Base-by-base conservation (phyloP, 1,140 invertebrate species). In the Drosophila melanica region DNA sequence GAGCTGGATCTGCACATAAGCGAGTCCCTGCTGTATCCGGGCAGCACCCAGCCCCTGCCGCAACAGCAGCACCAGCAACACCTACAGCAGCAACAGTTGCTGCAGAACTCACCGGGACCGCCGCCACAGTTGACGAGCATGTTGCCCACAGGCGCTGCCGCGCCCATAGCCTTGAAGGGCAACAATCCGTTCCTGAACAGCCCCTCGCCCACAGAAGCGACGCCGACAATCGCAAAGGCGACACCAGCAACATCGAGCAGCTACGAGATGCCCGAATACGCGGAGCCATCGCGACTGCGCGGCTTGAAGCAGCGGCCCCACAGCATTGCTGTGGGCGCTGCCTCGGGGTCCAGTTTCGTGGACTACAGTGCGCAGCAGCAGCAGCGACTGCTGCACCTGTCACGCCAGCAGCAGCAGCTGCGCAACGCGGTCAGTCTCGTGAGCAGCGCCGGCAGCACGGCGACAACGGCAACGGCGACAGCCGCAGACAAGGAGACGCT, bases 161-260 rank as follows among this genome's bases (percentile, higher is more conserved):
- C 90, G 47, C 90, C 90, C 42, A 91, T 91, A 39, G 90, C 90
- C 8, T 53, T 91, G 20, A 91, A 91, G 39, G 90, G 90, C 41
- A 91, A 90, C 72, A 91, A 91, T 85, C 90, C 90, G 2, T 91
- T 91, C 42, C 47, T 91, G 8, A 91, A 91, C 37, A 91, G 90
- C 41, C 90, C 90, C 7, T 91, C 90, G 45, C 90, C 90, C 16
- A 91, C 90, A 0, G 90, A 91, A 4, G 47, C 30, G 11, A 50
- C 72, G n/a, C 65, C 77, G 12, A 35, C 48, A 12, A 37, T 65
- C 39, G 57, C 35, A 4, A n/a, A 20, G 9, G 33, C 62, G 8
- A 4, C 75, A 16, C 20, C 75, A 20, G 33, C 70, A 42, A 27
- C 72, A 11, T n/a, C 65, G 0, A 58, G 37, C 44, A 42, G 64